Conservation (phyloP, 1,140 invertebrate genomes). For the Diprion similis region DNA sequence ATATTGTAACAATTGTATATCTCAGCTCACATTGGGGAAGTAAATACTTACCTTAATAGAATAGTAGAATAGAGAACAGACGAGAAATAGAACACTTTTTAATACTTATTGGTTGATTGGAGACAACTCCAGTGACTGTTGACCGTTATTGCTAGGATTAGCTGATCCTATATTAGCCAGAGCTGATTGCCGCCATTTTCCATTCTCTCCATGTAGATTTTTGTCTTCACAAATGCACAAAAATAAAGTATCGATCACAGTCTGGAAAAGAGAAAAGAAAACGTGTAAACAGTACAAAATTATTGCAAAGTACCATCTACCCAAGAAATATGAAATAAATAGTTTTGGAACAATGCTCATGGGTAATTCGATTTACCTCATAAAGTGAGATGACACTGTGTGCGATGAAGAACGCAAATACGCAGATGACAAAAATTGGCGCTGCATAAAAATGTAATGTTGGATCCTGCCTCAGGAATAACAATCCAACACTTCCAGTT, state of each 20-base stretch:
- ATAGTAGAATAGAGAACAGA: not conserved
- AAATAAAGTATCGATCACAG: constrained; percentile 94
- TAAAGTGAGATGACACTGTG: constrained; percentile 93
- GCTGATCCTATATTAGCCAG: constrained; percentile 63
- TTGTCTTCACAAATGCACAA: constrained; percentile 92
- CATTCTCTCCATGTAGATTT: constrained; percentile 68
- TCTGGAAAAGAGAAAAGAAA: constrained; percentile 66
- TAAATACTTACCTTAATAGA: not conserved
- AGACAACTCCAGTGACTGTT: constrained; percentile 11
- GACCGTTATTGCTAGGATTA: constrained; percentile 47
- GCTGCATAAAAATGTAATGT: constrained; percentile 83
- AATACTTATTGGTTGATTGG: constrained; percentile 12
- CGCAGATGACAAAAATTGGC: constrained; percentile 84
- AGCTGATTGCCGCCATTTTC: constrained; percentile 70
- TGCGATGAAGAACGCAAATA: constrained; percentile 92
- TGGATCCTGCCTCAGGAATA: constrained; percentile 76
- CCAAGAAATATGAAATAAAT: constrained; percentile 13
- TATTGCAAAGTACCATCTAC: constrained; percentile 19
- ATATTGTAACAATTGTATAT: not conserved
- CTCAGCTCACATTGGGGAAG: not conserved
- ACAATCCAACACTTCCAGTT: constrained; percentile 74
- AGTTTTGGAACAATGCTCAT: constrained; percentile 9
- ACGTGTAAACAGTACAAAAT: constrained; percentile 14
- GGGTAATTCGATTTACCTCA: constrained; percentile 70
- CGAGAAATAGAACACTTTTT: not conserved